A percentile compares a stretch with the other conserved stretches of the same genome.
Conservation (phyloP, 2,113 vertebrate species). For the Jacana jacana region DNA sequence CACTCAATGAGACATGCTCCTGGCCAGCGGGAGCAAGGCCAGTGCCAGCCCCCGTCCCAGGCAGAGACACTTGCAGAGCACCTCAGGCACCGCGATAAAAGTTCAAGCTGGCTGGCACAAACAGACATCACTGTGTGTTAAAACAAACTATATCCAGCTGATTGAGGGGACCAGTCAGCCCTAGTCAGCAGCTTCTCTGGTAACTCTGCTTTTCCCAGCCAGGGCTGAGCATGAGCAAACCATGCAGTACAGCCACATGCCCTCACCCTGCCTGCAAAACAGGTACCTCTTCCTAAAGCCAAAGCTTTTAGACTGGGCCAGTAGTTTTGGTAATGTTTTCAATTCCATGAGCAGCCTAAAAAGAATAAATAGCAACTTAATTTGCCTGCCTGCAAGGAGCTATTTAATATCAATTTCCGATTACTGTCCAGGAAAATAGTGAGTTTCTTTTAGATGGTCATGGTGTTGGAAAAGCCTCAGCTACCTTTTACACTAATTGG, state of each 20-base stretch:
- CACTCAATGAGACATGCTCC: not conserved
- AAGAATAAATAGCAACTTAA: constrained; percentile 39
- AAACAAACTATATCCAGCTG: not conserved
- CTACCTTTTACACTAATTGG: constrained; percentile 45
- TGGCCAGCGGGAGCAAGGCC: not conserved
- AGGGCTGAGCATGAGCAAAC: not conserved
- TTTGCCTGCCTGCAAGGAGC: constrained; percentile 26
- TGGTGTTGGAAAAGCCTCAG: not conserved
- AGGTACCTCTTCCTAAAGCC: not conserved
- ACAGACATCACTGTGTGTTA: not conserved
- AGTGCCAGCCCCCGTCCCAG: rapidly evolving
- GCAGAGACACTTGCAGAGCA: not conserved
- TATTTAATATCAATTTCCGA: constrained; percentile 56
- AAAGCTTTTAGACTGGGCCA: not conserved
- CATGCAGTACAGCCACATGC: rapidly evolving
- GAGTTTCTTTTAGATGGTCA: not conserved
- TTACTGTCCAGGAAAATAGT: constrained; percentile 30
- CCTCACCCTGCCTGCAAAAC: not conserved
- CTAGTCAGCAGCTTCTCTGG: not conserved
- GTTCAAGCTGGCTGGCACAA: not conserved
- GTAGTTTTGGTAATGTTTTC: not conserved
- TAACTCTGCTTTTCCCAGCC: not conserved
- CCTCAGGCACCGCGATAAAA: not conserved
- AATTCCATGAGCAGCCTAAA: constrained; percentile 12
- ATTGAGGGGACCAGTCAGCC: not conserved